These are phyloP conservation scores for Squalus acanthias DNA, from an alignment of 2,797 vertebrate genomes.

Conservation along the genomic window DNA sequence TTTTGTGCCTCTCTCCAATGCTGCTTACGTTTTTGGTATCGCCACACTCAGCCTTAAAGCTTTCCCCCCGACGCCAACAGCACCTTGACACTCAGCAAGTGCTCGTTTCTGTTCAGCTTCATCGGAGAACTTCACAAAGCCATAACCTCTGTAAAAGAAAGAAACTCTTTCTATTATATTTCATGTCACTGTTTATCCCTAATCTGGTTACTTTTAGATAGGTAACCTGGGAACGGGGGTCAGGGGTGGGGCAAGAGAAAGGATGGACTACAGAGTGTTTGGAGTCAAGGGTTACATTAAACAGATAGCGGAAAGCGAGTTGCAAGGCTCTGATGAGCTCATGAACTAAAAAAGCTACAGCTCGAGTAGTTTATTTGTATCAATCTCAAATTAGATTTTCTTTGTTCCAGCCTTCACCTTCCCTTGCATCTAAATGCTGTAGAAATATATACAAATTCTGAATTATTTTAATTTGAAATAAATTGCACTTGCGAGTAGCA, in stretches of 20 bases:
- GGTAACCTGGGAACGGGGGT: background rate
- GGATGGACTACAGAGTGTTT: background rate
- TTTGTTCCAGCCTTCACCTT: background rate
- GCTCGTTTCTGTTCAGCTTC: constrained; percentile 82
- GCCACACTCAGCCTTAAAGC: constrained; percentile 79
- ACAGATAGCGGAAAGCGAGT: background rate
- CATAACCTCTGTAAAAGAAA: constrained; percentile 70
- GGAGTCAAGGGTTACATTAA: background rate
- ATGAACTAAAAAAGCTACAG: background rate
- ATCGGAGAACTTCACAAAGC: constrained; percentile 86
- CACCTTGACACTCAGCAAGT: constrained; percentile 77
- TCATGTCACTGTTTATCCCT: background rate
- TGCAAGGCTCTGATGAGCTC: background rate
- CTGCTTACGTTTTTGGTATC: constrained; percentile 79
- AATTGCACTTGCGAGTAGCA: background rate
- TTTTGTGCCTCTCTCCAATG: constrained; percentile 17
- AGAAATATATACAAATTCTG: background rate
- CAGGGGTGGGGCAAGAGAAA: background rate
- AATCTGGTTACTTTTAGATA: background rate
- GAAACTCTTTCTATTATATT: background rate
- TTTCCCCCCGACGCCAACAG: constrained; percentile 75
- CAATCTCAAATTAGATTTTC: background rate
- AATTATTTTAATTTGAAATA: background rate
- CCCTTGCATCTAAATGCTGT: background rate
- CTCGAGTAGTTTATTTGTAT: background rate